phyloP scores from a whole-genome alignment of 2,888 invertebrate species.

The Hyalella azteca region DNA sequence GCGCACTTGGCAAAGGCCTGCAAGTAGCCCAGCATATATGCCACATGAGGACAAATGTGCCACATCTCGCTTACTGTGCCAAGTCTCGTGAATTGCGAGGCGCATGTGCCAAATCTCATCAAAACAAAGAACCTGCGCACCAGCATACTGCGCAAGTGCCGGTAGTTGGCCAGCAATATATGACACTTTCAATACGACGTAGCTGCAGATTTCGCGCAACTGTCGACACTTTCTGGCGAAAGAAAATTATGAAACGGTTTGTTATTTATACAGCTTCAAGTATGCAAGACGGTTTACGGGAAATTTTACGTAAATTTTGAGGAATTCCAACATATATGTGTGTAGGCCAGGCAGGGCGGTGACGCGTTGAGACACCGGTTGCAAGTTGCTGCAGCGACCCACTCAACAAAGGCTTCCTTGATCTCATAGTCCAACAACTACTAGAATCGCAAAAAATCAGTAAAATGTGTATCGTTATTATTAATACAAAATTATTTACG shows the following conservation, averaged over 20 bases:
- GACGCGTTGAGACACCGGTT: conserved; percentile 6
- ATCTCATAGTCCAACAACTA: neutral
- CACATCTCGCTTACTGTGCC: neutral
- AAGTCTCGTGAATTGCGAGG: neutral
- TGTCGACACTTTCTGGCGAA: neutral
- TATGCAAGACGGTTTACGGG: neutral
- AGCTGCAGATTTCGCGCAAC: neutral
- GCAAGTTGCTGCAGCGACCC: neutral
- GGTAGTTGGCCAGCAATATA: neutral
- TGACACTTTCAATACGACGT: conserved; percentile 22
- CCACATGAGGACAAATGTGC: conserved; percentile 17
- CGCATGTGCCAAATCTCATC: conserved; percentile 23
- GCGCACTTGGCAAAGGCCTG: neutral
- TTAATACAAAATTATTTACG: too few species aligned
- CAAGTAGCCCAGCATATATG: neutral
- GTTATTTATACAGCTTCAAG: neutral
- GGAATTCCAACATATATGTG: neutral
- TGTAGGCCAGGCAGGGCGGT: neutral
- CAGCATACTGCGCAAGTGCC: conserved; percentile 26
- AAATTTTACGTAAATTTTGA: neutral
- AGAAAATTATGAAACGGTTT: neutral
- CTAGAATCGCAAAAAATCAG: neutral
- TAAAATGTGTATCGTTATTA: too few species aligned
- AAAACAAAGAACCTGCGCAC: conserved; percentile 36
- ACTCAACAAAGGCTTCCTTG: neutral